Percentiles rank a stretch among this genome's conserved stretches.
phyloP scores from a whole-genome alignment of 2,113 vertebrate species.

The Calypte anna region DNA sequence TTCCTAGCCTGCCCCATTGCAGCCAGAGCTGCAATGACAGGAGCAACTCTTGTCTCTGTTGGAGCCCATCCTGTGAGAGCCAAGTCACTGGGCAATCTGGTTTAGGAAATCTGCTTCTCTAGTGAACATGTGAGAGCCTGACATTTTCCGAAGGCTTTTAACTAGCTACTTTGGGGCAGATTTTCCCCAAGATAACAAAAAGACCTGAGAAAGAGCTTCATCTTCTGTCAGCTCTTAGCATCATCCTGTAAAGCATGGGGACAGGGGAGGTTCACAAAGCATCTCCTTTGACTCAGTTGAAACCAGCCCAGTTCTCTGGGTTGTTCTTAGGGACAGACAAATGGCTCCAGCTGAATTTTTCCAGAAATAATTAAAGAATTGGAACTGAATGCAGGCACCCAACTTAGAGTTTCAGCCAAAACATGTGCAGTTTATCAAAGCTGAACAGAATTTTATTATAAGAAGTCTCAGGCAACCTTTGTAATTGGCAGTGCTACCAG shows the following conservation, averaged over 20 bases:
- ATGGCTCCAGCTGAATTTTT: background rate
- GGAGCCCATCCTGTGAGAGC: background rate
- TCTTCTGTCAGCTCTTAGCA: constrained; percentile 33
- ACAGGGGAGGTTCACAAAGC: constrained; percentile 3
- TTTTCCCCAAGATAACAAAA: constrained; percentile 4
- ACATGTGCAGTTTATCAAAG: background rate
- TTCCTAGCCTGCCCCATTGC: background rate
- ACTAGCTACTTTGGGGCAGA: constrained; percentile 49
- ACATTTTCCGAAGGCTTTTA: constrained; percentile 53
- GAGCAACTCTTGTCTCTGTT: background rate
- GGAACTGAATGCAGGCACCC: background rate
- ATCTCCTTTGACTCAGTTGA: background rate
- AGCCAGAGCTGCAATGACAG: background rate
- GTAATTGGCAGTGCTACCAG: background rate
- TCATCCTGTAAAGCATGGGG: background rate
- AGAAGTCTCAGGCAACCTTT: background rate
- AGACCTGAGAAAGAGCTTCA: constrained; percentile 24
- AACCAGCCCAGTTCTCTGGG: background rate
- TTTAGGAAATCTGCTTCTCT: constrained; percentile 36
- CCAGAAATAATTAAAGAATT: background rate
- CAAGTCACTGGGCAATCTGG: background rate
- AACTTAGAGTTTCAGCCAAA: background rate
- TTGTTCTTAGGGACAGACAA: background rate
- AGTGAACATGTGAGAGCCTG: background rate
- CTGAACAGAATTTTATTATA: background rate